phyloP scores from a whole-genome alignment of 2,888 invertebrate species.

The Neoitamus cyanurus region DNA sequence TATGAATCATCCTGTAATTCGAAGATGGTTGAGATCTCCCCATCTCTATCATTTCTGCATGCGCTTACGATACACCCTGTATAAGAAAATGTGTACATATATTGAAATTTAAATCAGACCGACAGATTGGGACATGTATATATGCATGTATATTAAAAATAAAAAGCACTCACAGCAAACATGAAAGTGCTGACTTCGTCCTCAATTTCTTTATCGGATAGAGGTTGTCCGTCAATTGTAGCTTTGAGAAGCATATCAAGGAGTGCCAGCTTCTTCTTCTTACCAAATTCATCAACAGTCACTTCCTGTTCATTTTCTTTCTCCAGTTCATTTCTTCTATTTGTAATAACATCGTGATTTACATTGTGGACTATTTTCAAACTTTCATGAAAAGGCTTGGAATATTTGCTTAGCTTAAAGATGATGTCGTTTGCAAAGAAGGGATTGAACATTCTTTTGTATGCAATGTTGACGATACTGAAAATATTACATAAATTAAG shows the following conservation, averaged over 20 bases:
- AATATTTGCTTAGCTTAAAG: constrained; percentile 24
- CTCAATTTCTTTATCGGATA: constrained; percentile 70
- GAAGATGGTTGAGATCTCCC: no score
- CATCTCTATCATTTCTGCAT: no score
- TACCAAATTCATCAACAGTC: constrained; percentile 55
- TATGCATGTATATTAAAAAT: constrained; percentile 39
- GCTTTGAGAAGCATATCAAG: constrained; percentile 71
- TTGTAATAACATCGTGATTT: constrained; percentile 48
- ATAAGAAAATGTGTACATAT: no score
- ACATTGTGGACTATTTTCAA: constrained; percentile 31
- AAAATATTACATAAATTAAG: background rate
- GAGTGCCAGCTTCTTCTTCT: constrained; percentile 71
- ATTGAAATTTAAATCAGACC: no score
- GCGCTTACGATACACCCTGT: no score
- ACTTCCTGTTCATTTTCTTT: background rate
- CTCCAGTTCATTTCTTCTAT: constrained; percentile 27
- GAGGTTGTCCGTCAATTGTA: constrained; percentile 68
- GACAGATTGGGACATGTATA: no score
- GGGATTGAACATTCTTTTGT: constrained; percentile 47
- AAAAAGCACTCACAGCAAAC: constrained; percentile 67
- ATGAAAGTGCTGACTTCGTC: constrained; percentile 76
- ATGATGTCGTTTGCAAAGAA: constrained; percentile 24
- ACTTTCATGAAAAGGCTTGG: background rate
- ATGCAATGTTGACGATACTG: background rate
- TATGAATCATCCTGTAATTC: no score